Percentiles rank a stretch among this genome's conserved stretches.
These are phyloP conservation scores for Pollenia angustigena DNA, from an alignment of 2,888 invertebrate species.

Conservation along the genomic window DNA sequence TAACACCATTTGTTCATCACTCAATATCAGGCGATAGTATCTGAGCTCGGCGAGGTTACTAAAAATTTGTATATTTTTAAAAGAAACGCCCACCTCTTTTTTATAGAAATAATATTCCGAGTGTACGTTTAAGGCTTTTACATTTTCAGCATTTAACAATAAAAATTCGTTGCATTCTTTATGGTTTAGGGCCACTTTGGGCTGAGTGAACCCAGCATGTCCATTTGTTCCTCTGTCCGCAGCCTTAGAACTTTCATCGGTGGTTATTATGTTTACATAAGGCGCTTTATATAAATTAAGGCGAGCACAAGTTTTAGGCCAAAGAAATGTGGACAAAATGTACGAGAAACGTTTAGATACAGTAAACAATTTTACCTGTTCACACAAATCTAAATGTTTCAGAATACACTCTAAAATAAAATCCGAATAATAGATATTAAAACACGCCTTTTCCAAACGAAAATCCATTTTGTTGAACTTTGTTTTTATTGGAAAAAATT, in stretches of 20 bases:
- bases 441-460: constrained; percentile 27
- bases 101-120: constrained; percentile 55
- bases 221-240: background rate
- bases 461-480: constrained; percentile 8
- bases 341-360: constrained; percentile 46
- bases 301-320: constrained; percentile 45
- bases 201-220: background rate
- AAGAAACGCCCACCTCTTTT: constrained; percentile 38
- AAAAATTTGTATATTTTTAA: constrained; percentile 55
- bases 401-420: constrained; percentile 61
- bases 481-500: background rate
- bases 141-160: constrained; percentile 49
- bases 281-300: constrained; percentile 58
- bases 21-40: constrained; percentile 56
- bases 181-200: constrained; percentile 41
- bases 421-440: constrained; percentile 49
- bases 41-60: constrained; percentile 44
- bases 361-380: constrained; percentile 46
- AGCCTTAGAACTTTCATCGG: background rate
- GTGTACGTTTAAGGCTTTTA: constrained; percentile 17
- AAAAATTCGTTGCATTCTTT: constrained; percentile 43
- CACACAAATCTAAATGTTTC: constrained; percentile 44
- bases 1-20: constrained; percentile 28
- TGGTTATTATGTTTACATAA: constrained; percentile 52
- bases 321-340: constrained; percentile 36